A percentile compares a stretch with the other conserved stretches of the same genome.
phyloP scores from a whole-genome alignment of 1,140 invertebrate species.

The Orchestia grillus region DNA sequence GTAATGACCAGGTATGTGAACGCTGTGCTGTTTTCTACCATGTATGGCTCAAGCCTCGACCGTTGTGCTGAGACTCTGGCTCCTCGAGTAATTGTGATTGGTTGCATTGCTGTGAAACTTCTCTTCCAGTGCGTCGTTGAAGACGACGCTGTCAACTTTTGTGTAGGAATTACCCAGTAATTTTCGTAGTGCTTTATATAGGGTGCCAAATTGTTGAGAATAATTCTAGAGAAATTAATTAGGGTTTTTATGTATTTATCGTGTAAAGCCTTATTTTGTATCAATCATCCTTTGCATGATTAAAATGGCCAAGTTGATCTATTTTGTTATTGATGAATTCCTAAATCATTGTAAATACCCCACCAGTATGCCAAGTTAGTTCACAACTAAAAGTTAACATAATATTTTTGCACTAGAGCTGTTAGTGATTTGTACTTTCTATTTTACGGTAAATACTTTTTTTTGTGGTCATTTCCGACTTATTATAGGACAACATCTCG shows the following conservation, averaged over 20 bases:
- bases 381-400: background rate
- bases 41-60: background rate
- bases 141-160: background rate
- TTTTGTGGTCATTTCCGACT: too few species aligned
- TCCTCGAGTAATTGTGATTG: background rate
- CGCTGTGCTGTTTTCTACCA: background rate
- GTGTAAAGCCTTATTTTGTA: slow-evolving; percentile 46
- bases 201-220: slow-evolving; percentile 26
- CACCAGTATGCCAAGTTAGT: background rate
- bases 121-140: background rate
- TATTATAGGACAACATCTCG: too few species aligned
- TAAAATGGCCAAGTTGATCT: background rate
- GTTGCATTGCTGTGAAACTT: background rate
- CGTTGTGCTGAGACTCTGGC: background rate
- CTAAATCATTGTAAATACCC: background rate
- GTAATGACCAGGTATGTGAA: background rate
- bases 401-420: too few species aligned
- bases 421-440: too few species aligned
- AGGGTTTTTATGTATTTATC: slow-evolving; percentile 5
- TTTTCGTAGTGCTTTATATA: slow-evolving; percentile 5
- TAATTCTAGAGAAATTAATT: background rate
- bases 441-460: too few species aligned
- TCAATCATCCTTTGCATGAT: slow-evolving; percentile 17
- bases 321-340: background rate
- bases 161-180: background rate